Conservation (phyloP, 2,113 vertebrate species). For the Ictalurus punctatus region DNA sequence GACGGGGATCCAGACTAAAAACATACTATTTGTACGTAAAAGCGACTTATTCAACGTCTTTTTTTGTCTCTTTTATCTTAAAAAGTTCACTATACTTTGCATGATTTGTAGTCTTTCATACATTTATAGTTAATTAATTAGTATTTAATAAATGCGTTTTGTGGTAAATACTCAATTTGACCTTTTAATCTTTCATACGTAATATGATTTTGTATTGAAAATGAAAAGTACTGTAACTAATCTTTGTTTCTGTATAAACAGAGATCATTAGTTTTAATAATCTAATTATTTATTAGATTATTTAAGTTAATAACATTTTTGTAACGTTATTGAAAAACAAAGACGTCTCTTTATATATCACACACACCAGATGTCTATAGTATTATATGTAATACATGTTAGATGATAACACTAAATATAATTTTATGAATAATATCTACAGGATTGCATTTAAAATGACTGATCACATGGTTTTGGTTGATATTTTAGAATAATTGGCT, state of each 20-base stretch:
- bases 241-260: neutral
- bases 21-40: neutral
- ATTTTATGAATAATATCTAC: neutral
- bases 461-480: too few species aligned
- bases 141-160: neutral
- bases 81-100: neutral
- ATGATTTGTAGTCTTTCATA: neutral
- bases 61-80: neutral
- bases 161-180: neutral
- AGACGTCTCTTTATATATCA: neutral
- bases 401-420: neutral
- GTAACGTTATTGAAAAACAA: neutral
- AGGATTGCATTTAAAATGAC: neutral
- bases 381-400: neutral
- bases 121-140: neutral
- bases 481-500: neutral
- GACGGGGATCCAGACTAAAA: neutral
- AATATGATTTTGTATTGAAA: neutral
- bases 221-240: neutral
- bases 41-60: neutral
- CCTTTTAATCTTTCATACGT: neutral
- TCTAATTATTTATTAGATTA: too few species aligned
- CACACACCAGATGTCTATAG: neutral
- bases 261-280: neutral
- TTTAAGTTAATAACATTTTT: too few species aligned